Evolutionary conservation across 2,888 invertebrate genomes (phyloP), one percentile per base, ranked within the genome.

Genomic region (Tiliacea citrago): DNA sequence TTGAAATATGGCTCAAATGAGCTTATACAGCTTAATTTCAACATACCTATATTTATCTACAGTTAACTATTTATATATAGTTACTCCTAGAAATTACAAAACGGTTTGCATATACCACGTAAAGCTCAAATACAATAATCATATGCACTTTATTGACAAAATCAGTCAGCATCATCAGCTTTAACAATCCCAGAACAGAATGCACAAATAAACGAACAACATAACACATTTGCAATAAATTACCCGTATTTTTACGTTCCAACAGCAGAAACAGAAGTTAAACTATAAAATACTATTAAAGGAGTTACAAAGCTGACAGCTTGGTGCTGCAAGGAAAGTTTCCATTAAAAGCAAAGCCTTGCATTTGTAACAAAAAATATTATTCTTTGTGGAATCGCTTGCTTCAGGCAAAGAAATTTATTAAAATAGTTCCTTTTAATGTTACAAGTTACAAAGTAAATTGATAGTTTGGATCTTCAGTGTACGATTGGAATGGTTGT

Each of bases 281-380:
- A 82, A 88, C 86, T 78, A 84, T 86, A 82, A 88, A 84, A 88
- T 79, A 86, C 88, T 76, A 77, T 83, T 86, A 86, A 79, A 86
- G 70, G 81, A 84, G 86, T 81, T 75, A 81, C 82, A 73, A 67
- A 81, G 79, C 79, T 85, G 87, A 86, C 87, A 85, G 83, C 76
- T 68, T 81, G 81, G 86, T 79, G 78, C 82, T 73, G 65, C 82
- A 72, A 65, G 24, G 71, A 88, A 87, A 88, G 75, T 88, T 88
- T 88, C 82, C 77, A 88, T 88, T 88, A 86, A 86, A 86, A 82
- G 84, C 68, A 81, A 83, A 78, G 84, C 77, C 78, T 77, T 77
- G 85, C 84, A 81, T 73, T 88, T 78, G 82, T 77, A 65, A 79
- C 82, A 88, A 88, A 86, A 84, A 82, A 85, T 86, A 87, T 81